Evolutionary conservation across 2,888 invertebrate species (phyloP).

Genomic region (Conops quadrifasciatus): DNA sequence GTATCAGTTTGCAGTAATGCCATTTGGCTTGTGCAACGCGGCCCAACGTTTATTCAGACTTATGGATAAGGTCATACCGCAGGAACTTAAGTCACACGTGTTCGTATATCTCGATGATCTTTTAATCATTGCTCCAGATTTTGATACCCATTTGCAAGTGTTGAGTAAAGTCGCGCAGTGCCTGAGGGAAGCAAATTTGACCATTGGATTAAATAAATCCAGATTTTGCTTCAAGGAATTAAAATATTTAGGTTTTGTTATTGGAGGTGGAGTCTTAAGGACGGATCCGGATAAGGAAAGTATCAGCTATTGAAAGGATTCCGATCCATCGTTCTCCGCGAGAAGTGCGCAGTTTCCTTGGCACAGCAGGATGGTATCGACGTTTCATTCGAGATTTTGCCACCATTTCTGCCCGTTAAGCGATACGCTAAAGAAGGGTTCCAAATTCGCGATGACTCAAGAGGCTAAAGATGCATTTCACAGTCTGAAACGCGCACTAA

Average conservation of each 20-base stretch:
- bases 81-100: slow-evolving; percentile 22
- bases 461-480: background rate
- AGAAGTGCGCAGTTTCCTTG: slow-evolving; percentile 11
- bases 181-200: background rate
- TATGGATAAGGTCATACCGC: slow-evolving; percentile 45
- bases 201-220: slow-evolving; percentile 3
- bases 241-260: background rate
- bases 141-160: background rate
- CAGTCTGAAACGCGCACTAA: background rate
- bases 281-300: background rate
- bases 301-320: no score
- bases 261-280: background rate
- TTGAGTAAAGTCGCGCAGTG: slow-evolving; percentile 9
- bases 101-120: slow-evolving; percentile 6
- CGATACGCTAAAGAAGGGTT: slow-evolving; percentile 5
- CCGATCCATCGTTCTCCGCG: background rate
- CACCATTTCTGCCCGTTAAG: background rate
- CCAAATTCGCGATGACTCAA: slow-evolving; percentile 1
- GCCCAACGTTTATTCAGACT: background rate
- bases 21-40: slow-evolving; percentile 37
- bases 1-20: slow-evolving; percentile 39
- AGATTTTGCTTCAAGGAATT: slow-evolving; percentile 1
- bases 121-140: no score
- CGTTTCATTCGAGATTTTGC: slow-evolving; percentile 12
- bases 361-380: slow-evolving; percentile 9